phyloP scores from a whole-genome alignment of 1,140 invertebrate species.

The Cotesia glomerata region DNA sequence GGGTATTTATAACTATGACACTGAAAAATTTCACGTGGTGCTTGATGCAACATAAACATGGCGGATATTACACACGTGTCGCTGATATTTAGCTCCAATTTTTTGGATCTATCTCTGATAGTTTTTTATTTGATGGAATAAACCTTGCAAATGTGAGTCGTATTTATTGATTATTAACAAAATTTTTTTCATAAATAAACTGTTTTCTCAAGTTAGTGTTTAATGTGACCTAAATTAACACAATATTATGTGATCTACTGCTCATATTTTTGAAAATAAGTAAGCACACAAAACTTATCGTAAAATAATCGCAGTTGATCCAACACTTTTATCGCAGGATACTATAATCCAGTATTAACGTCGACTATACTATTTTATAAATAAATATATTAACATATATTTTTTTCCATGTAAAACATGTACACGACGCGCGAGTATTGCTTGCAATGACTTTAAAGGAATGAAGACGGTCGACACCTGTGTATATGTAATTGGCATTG shows the following conservation, averaged over 20 bases:
- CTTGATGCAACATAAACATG: constrained; percentile 1
- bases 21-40: neutral
- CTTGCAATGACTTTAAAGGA: constrained; percentile 15
- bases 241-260: neutral
- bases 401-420: neutral
- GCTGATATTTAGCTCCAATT: neutral
- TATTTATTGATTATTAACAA: neutral
- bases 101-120: neutral
- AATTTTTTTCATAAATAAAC: too few relatives aligned
- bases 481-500: constrained; percentile 55
- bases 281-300: neutral
- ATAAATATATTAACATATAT: neutral
- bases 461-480: constrained; percentile 48
- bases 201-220: too few relatives aligned
- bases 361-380: neutral
- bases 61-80: constrained; percentile 8
- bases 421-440: neutral
- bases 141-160: neutral
- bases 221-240: too few relatives aligned
- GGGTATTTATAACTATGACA: neutral
- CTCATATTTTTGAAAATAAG: neutral
- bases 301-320: too few relatives aligned
- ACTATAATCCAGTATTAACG: neutral
- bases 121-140: neutral
- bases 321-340: too few relatives aligned